Conservation (phyloP, 2,888 invertebrate genomes). For the Diarsia brunnea region DNA sequence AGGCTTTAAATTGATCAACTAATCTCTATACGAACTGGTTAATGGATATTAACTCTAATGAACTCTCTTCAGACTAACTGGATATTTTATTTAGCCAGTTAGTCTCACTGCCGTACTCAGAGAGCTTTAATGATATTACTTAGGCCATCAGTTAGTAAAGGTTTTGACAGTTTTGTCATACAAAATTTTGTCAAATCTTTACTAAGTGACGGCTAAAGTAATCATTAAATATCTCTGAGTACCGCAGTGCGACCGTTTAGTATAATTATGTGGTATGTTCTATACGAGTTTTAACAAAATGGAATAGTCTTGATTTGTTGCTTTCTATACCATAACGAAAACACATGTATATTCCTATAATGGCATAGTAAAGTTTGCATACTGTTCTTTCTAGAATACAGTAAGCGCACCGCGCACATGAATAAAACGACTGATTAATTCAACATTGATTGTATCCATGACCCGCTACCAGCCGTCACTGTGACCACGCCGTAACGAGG, state of each 20-base stretch:
- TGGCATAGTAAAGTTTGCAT: background rate
- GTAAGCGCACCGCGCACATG: background rate
- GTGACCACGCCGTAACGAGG: slow-evolving; percentile 57
- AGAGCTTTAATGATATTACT: too few species aligned
- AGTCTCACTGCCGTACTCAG: too few species aligned
- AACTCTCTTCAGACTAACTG: too few species aligned
- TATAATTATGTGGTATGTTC: background rate
- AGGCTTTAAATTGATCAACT: background rate
- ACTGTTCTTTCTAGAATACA: background rate
- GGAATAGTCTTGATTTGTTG: background rate
- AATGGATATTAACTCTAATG: too few species aligned
- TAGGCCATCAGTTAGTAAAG: too few species aligned
- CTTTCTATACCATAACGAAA: background rate
- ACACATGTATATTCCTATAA: background rate
- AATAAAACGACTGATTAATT: background rate
- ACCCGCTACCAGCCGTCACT: slow-evolving; percentile 23
- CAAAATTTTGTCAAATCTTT: too few species aligned
- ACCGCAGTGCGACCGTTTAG: too few species aligned
- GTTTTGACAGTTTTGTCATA: too few species aligned
- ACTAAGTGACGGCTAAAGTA: too few species aligned
- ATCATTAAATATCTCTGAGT: too few species aligned
- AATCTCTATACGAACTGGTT: background rate
- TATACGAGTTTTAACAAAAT: background rate
- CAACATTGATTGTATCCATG: background rate
- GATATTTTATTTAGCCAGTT: too few species aligned